Evolutionary conservation across 2,888 invertebrate genomes (phyloP), one percentile per base, ranked within the genome.

Genomic region (Herminia tarsipennalis): DNA sequence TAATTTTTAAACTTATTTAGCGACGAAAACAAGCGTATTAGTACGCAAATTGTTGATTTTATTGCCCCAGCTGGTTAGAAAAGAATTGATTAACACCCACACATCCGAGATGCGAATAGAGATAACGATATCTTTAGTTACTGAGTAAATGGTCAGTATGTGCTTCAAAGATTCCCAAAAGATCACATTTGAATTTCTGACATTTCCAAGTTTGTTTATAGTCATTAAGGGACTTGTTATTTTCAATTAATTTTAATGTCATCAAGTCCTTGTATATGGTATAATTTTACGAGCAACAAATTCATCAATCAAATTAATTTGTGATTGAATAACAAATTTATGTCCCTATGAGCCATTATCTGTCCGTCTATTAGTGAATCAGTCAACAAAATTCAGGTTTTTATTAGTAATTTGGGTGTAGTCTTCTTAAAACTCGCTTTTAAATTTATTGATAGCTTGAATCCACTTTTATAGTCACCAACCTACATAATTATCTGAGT

Each of bases 31-130:
- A 72, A 60, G 59, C 65, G 43, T 72, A 81, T 85, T 83, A 76
- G 71, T 77, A 81, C 66, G 76, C 78, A 82, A 81, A 81, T 81
- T 59, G 71, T 59, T 57, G 64, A 64, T 73, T 78, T 80, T 70
- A 77, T 69, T 54, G 51, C 64, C 51, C 29, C 44, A 57, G 42
- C 56, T 64, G 70, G 67, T 73, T 71, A 63, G 58, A 65, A 69
- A 62, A 66, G 56, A 73, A 56, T 73, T 67, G 72, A 77, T 73
- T 64, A 51, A 73, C 76, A 48, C 77, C 79, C 70, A 78, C 78
- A 52, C 62, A 13, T 29, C 9, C 12, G 41, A 52, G 71, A 74
- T 71, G 49, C 33, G 41, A 62, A 55, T 52, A 48, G 38, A 58
- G 64, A 70, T 71, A 70, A 64, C 35, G 35, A 44, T 64, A 58